Base-by-base conservation (phyloP, 2,888 invertebrate species). In the Dusona sp. region DNA sequence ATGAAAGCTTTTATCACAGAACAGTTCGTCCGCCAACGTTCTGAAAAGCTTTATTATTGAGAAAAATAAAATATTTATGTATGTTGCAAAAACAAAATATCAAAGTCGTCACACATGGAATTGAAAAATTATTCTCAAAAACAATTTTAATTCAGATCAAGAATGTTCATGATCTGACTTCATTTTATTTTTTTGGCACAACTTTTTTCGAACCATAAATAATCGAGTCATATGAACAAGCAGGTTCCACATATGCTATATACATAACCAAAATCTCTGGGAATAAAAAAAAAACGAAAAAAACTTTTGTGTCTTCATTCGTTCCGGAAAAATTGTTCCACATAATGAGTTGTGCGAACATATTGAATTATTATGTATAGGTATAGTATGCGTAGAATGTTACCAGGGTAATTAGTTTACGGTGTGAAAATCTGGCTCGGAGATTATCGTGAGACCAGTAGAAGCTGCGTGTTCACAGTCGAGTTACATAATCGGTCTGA, bases 401-500 rank as follows among this genome's bases (percentile, higher is more conserved):
- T 45, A 25, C 13, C 51, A 57, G 61, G 29, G 68, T 74, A 79
- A 82, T 78, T 57, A 65, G 78, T 51, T 73, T 68, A 57, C 51
- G 68, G 81, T 70, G 78, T 51, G 74, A 84, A 78, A 81, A 84
- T 84, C 72, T 77, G 78, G 51, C 78, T 64, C 85, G 80, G 89
- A 90, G 92, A 92, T 93, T 91, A 92, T 90, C 93, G 93, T 93
- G 93, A 92, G 93, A 93, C 90, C 92, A 90, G 88, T 89, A 90
- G 91, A 90, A 92, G 91, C 90, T 91, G 89, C 91, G 91, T 92
- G 93, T 93, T 93, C 93, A 93, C 93, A 93, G 93, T 93, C 91
- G 90, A 91, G 91, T 92, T 92, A 90, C 91, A 91, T 91, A 91
- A 91, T 90, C 92, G 90, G 83, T 81, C 88, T 89, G 90, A 90